Percentiles rank a stretch among this genome's conserved stretches.
Conservation (phyloP, 2,888 invertebrate genomes). For the Urechis unicinctus region DNA sequence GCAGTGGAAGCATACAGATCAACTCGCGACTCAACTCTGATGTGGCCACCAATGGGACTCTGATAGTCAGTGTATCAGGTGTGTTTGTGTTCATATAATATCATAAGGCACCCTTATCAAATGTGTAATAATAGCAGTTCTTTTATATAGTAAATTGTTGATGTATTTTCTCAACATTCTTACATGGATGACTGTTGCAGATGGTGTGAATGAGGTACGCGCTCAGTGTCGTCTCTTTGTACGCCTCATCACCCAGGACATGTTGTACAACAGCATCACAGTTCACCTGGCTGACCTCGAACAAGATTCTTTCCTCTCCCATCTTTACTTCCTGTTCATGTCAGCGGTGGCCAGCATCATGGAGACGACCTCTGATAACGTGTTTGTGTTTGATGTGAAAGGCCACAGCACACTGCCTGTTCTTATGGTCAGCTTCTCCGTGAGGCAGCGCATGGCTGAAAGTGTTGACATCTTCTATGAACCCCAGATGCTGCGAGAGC, state of each 20-base stretch:
- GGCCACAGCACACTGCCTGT: conserved; percentile 58
- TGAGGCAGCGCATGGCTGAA: conserved; percentile 52
- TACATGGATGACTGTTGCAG: conserved; percentile 51
- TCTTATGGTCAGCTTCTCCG: conserved; percentile 89
- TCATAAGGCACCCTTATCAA: not conserved
- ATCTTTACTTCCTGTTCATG: conserved; percentile 76
- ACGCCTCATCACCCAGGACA: conserved; percentile 84
- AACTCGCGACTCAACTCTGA: conserved; percentile 92
- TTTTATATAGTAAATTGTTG: not conserved
- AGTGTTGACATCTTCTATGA: conserved; percentile 66
- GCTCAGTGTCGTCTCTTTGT: conserved; percentile 88
- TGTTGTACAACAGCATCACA: conserved; percentile 89
- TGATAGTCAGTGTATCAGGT: conserved; percentile 87
- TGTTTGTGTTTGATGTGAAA: conserved; percentile 81
- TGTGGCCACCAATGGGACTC: conserved; percentile 84
- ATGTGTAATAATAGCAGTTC: not conserved
- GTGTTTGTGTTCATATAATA: conserved; percentile 13
- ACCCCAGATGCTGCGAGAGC: conserved; percentile 83
- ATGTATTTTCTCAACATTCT: not conserved
- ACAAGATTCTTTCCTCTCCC: conserved; percentile 83
- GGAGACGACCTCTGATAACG: conserved; percentile 88
- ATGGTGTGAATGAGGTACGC: conserved; percentile 88
- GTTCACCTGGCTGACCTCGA: conserved; percentile 89
- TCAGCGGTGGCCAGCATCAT: conserved; percentile 84
- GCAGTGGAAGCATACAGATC: conserved; percentile 75